Evolutionary conservation across 2,113 vertebrate genomes (phyloP).

Genomic region (rat (Rattus norvegicus)): GRCr8 NC_086032.1:34321501-34322000

Average conservation of each 20-base stretch:
- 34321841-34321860: neutral
- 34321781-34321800: neutral
- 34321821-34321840: neutral
- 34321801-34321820: fast-evolving
- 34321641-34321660: slow-evolving; percentile 32
- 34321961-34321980: slow-evolving; percentile 24
- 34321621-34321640: slow-evolving; percentile 7
- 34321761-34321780: neutral
- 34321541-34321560: neutral
- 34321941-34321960: neutral
- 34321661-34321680: neutral
- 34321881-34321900: neutral
- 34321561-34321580: neutral
- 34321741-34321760: neutral
- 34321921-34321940: neutral
- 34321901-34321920: neutral
- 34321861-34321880: neutral
- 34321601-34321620: neutral
- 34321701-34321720: neutral
- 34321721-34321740: neutral
- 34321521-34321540: neutral
- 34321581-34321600: neutral
- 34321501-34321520: neutral
- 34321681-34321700: neutral
- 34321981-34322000: slow-evolving; percentile 8